These are phyloP conservation scores for Lucilia cuprina DNA, from an alignment of 1,140 invertebrate genomes.

Conservation along the genomic window DNA sequence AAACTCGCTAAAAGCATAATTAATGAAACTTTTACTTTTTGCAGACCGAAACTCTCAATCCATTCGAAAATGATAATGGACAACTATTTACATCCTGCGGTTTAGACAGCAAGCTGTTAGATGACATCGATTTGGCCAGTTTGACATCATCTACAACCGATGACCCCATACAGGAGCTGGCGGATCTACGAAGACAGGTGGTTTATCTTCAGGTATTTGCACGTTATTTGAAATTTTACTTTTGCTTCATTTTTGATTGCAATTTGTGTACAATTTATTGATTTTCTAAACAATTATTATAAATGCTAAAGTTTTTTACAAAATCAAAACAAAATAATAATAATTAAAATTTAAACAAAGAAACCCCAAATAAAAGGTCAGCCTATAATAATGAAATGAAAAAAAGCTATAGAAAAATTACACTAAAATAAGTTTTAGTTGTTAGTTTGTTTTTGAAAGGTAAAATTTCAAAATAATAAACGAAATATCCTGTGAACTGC, in stretches of 20 bases:
- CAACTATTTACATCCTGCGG: slow-evolving; percentile 70
- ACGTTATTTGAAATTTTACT: slow-evolving; percentile 46
- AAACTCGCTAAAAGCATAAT: neutral
- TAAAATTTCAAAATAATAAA: slow-evolving; percentile 24
- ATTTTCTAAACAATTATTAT: slow-evolving; percentile 37
- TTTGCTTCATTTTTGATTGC: slow-evolving; percentile 22
- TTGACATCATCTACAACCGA: slow-evolving; percentile 64
- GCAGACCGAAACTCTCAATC: slow-evolving; percentile 82
- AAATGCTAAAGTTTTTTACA: neutral
- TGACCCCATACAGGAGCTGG: slow-evolving; percentile 69
- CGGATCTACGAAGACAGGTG: slow-evolving; percentile 80
- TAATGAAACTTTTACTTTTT: neutral
- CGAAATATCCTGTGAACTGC: neutral
- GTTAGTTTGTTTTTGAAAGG: slow-evolving; percentile 18
- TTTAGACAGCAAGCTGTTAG: slow-evolving; percentile 64
- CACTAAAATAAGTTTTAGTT: neutral
- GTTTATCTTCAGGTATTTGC: slow-evolving; percentile 75
- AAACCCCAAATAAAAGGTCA: neutral
- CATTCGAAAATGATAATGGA: slow-evolving; percentile 84
- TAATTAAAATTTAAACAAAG: neutral
- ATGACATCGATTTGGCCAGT: slow-evolving; percentile 67
- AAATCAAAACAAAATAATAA: slow-evolving; percentile 40
- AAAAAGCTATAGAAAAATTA: neutral
- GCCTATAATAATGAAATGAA: neutral
- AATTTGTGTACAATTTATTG: slow-evolving; percentile 16